A percentile compares a stretch with the other conserved stretches of the same genome.
Evolutionary conservation across 1,140 invertebrate species (phyloP).

Genomic region (Phymastichus coffea): DNA sequence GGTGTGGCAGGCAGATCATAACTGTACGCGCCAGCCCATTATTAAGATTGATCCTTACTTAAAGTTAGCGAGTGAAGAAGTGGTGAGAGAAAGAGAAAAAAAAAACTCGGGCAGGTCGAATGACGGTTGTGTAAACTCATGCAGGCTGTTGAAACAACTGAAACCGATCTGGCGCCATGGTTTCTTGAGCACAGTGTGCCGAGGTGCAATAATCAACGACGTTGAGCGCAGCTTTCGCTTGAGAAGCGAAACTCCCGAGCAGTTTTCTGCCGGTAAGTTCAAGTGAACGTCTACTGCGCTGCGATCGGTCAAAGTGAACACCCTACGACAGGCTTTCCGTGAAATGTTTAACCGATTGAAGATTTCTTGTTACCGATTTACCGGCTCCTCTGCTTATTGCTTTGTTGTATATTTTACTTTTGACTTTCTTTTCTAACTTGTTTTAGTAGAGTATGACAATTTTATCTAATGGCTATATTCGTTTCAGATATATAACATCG

Average conservation of each 20-base stretch:
- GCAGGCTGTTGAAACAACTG: background rate
- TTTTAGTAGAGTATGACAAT: no score
- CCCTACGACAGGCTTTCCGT: no score
- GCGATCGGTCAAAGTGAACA: background rate
- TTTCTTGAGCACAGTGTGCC: background rate
- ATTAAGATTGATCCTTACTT: background rate
- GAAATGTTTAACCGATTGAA: conserved; percentile 12
- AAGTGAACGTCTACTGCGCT: conserved; percentile 1
- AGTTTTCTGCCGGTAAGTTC: conserved; percentile 2
- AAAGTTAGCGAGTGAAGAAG: background rate
- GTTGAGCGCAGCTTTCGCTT: background rate
- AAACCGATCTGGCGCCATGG: no score
- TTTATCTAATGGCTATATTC: no score
- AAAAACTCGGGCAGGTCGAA: background rate
- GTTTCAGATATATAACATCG: no score
- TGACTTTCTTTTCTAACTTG: no score
- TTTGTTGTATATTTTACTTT: no score
- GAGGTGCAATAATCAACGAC: background rate
- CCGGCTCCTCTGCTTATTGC: no score
- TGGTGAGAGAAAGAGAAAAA: no score
- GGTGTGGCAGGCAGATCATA: no score
- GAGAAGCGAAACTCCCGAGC: background rate
- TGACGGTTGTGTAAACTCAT: background rate
- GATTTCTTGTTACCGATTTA: background rate
- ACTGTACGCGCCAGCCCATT: background rate